Evolutionary conservation across 2,113 vertebrate genomes (phyloP), one percentile per base, ranked within the genome.

Genomic region (Myrmecobius fasciatus): DNA sequence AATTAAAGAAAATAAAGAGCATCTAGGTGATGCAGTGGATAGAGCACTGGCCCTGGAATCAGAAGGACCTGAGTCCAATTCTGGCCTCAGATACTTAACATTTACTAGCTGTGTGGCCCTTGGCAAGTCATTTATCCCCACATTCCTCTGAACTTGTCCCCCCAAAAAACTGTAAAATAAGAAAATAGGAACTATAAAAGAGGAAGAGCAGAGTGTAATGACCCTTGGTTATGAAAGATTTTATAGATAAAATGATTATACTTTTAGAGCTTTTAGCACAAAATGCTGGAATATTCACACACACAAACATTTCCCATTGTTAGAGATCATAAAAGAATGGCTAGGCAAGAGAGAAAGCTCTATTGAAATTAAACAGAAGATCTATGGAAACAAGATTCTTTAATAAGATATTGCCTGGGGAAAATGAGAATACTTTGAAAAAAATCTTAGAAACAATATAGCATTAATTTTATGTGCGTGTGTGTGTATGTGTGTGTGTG

Each of bases 141-240:
- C 49, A 51, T 51, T 51, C 49, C 49, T 51, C 49, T 51, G 49
- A 51, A 51, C 11, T 10, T n/a, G n/a, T 51, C 9, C 49, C 49
- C 49, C 49, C 49, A 51, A n/a, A n/a, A n/a, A n/a, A 8, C 9
- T 10, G 8, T 51, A 51, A 9, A 51, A 51, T 1, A 43, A 83
- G 20, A 25, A 95, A 96, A 92, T 26, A 53, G 24, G 20, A 91
- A 10, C 56, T 56, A 94, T 26, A 90, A 56, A 93, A 92, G 90
- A 67, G 31, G 36, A 51, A 20, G 36, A 90, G 4, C 25, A 94
- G 5, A 93, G 88, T 92, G 14, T 47, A 90, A 95, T 25, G 25
- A 53, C 31, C 4, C 14, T 83, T 52, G 7, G 52, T 89, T 89
- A 56, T 53, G 24, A 91, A 96, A 93, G 88, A 91, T 9, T 83